Evolutionary conservation across 2,888 invertebrate species (phyloP), one percentile per base, ranked within the genome.

Genomic region (Ormyrus pomaceus): DNA sequence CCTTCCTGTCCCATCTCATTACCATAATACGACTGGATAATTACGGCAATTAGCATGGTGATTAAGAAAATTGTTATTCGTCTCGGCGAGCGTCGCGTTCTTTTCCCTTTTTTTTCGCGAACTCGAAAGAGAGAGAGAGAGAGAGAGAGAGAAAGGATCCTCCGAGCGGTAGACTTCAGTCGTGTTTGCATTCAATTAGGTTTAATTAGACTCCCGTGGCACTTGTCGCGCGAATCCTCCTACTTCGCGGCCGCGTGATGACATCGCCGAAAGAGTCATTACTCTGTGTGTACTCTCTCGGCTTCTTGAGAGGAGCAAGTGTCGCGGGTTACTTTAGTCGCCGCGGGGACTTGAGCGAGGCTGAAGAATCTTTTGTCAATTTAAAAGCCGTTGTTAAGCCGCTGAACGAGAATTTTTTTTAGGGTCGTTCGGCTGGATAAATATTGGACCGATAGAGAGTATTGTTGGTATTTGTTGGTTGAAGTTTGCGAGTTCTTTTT

Each of bases 1-100:
- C 82, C 84, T 88, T 89, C 88, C 88, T 88, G 88, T 88, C 88
- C 86, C 87, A 87, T 85, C 87, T 86, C 86, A 88, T 89, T 88
- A 88, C 84, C 88, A 89, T 88, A 88, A 86, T 84, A 83, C 84
- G 80, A 71, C 65, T 70, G 80, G 83, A 34, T 87, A 87, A 87
- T 88, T 85, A 87, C 82, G 83, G 85, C 85, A 87, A 88, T 88
- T 88, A 89, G 86, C 83, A 88, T 87, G 85, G 83, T 86, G 86
- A 89, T 89, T 87, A 87, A 85, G 85, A 85, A 86, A 87, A 88
- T 88, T 87, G 84, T 84, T 56, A 74, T 74, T 74, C 79, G 58
- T 76, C 78, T 70, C 56, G 70, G 56, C 61, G 55, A 66, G 50
- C 19, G 58, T 7, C n/a, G 11, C 50, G 8, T 34, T 34, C 46